Base-by-base conservation (phyloP, 2,888 invertebrate genomes). In the Andrena dorsata region DNA sequence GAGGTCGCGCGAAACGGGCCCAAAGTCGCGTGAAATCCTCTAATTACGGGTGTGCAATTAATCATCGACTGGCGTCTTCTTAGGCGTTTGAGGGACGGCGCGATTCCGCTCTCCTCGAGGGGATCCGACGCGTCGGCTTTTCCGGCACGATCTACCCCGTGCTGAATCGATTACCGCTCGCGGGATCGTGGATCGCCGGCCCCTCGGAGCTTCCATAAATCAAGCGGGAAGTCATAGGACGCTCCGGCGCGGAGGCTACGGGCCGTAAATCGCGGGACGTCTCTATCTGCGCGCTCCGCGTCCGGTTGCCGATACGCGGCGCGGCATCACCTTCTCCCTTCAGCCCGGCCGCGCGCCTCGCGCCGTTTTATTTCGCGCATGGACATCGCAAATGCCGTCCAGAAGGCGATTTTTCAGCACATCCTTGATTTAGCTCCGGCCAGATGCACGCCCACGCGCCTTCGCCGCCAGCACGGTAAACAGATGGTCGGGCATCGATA, bases 181-280 rank as follows among this genome's bases (percentile, higher is more conserved):
- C 30, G 35, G 63, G 82, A 79, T 77, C 80, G 80, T 80, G 72
- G 82, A 77, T 85, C 78, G 58, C 76, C 64, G 64, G 80, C 63
- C 71, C 68, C 70, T n/a, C 32, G 76, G 68, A 82, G 84, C 76
- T 68, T 72, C 60, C 82, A 88, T 87, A 88, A 88, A 88, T 86
- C 88, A 88, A 88, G 72, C 76, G 75, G 75, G 32, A 76, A 79
- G 72, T 86, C 82, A 75, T 81, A 86, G 84, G 80, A 80, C 47
- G 78, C 64, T 63, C 53, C 65, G 69, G 68, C 56, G 23, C 47
- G 63, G 26, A 41, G 28, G 72, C 49, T 63, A 30, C 61, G 58
- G 35, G 82, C 76, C 79, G 86, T 88, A 88, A 88, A 88, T 88
- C 88, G 81, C 83, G 66, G 81, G 75, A 88, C 84, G 83, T 88